A percentile compares a stretch with the other conserved stretches of the same genome.
Conservation (phyloP, 2,797 vertebrate species). For the Gadopsis bispinosus region DNA sequence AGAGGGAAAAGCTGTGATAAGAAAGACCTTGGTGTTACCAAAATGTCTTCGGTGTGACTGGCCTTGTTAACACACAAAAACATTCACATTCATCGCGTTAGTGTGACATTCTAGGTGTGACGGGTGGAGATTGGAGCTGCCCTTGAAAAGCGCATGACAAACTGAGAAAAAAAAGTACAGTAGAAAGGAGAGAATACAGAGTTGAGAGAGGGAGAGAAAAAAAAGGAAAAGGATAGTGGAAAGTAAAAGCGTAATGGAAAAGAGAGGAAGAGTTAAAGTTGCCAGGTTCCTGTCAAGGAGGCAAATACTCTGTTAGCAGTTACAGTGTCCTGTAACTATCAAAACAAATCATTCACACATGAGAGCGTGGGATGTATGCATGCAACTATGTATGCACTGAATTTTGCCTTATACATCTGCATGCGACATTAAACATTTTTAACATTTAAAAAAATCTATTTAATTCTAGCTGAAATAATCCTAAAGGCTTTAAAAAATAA, state of each 20-base stretch:
- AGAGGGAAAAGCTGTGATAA: conserved; percentile 17
- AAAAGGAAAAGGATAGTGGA: background rate
- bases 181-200: too few species aligned
- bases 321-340: background rate
- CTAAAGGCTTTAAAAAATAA: background rate
- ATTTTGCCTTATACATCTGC: background rate
- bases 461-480: background rate
- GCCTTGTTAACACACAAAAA: conserved; percentile 22
- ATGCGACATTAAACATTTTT: background rate
- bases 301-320: background rate
- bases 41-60: conserved; percentile 27
- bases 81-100: conserved; percentile 3
- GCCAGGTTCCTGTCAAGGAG: conserved; percentile 2
- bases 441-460: background rate
- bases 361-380: background rate
- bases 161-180: conserved; percentile 6
- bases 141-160: conserved; percentile 31
- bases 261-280: conserved; percentile 1
- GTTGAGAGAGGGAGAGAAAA: background rate
- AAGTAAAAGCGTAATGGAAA: background rate
- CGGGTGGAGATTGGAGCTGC: conserved; percentile 1
- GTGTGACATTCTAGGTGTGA: conserved; percentile 11
- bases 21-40: conserved; percentile 4
- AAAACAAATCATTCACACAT: background rate
- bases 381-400: background rate